Evolutionary conservation across 1,140 invertebrate genomes (phyloP).

Genomic region (Sitophilus oryzae): DNA sequence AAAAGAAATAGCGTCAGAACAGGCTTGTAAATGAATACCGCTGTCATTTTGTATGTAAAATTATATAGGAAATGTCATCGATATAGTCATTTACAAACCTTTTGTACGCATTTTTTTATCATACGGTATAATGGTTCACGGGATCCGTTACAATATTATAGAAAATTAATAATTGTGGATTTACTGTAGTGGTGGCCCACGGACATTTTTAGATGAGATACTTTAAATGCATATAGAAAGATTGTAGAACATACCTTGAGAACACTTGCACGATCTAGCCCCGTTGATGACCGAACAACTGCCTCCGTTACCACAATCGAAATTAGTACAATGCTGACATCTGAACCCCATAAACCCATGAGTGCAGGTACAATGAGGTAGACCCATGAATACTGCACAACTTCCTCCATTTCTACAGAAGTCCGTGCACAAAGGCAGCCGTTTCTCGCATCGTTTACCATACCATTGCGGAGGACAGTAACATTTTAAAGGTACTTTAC

Average conservation of each 20-base stretch:
- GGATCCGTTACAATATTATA: too few species aligned
- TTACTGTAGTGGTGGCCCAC: too few species aligned
- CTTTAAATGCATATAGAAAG: too few species aligned
- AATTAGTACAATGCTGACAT: conserved; percentile 38
- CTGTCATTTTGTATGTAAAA: too few species aligned
- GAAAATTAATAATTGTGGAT: too few species aligned
- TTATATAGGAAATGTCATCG: too few species aligned
- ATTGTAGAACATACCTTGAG: conserved; percentile 22
- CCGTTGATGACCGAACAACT: conserved; percentile 28
- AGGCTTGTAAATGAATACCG: too few species aligned
- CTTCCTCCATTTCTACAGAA: conserved; percentile 51
- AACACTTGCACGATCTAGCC: conserved; percentile 33
- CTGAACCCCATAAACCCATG: conserved; percentile 47
- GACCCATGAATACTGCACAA: conserved; percentile 44
- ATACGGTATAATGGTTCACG: too few species aligned
- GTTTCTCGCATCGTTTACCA: conserved; percentile 60
- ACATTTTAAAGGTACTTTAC: conserved; percentile 47
- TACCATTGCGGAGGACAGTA: conserved; percentile 59
- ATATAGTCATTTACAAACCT: too few species aligned
- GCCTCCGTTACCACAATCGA: conserved; percentile 40
- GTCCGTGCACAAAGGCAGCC: conserved; percentile 45
- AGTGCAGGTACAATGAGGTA: conserved; percentile 52
- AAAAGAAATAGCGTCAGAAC: too few species aligned
- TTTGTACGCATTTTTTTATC: too few species aligned
- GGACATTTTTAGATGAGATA: too few species aligned